Evolutionary conservation across 2,888 invertebrate genomes (phyloP), one percentile per base, ranked within the genome.

Genomic region (Pseudoips prasinana): DNA sequence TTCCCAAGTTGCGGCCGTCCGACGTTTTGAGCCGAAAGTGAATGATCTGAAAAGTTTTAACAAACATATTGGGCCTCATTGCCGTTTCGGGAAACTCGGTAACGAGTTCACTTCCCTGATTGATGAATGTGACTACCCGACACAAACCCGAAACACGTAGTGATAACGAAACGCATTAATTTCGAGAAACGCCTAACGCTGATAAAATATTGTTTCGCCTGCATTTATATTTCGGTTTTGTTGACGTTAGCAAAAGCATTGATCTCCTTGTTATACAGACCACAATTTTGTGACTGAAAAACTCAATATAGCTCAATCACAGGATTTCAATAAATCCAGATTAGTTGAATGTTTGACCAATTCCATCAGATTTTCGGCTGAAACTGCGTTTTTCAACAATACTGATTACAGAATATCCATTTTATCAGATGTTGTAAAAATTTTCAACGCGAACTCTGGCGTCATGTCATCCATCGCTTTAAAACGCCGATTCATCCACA

Each of bases 101-200:
- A 84, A 84, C 82, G 77, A 85, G 83, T 83, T 85, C 77, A 76
- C 73, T 68, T 76, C 56, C 54, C 71, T 85, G 85, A 86, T 85
- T 86, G 85, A 86, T 86, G 84, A 79, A 75, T 68, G 72, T 56
- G 60, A 60, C 54, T 56, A 52, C 49, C 54, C 55, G 20, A 20
- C n/a, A 34, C 45, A 48, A 57, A 58, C 61, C 65, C 59, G 50
- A 58, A 68, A 73, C 72, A 70, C 64, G 67, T 74, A 75, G 73
- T 74, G 80, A 78, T 77, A 77, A 69, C 69, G 70, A 62, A 65
- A 67, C 65, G 60, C 74, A 73, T 76, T 73, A 74, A 76, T 77
- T 69, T 68, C 27, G 54, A 55, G 55, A 62, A 59, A 60, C 57
- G 50, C 48, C 57, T 43, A 48, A 50, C 58, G 53, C 52, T 54